Conservation (phyloP, 2,888 invertebrate species). For the Lissocephala sabroskyi region DNA sequence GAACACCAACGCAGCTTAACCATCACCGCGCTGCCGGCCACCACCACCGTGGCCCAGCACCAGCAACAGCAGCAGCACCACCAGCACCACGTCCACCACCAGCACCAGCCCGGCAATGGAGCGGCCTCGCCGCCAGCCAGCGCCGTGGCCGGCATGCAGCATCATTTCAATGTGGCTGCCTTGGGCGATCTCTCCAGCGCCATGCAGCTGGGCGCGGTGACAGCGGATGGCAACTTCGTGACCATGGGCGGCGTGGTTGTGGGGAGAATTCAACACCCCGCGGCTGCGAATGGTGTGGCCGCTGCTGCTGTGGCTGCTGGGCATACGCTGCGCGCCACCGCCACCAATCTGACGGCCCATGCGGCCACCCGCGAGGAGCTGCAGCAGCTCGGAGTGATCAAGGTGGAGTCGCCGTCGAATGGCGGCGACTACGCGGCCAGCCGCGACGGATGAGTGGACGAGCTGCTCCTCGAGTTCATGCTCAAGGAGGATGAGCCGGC, state of each 20-base stretch:
- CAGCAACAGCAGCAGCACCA: constrained; percentile 35
- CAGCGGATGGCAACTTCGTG: constrained; percentile 66
- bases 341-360: constrained; percentile 23
- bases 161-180: constrained; percentile 61
- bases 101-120: constrained; percentile 30
- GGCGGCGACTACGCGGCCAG: constrained; percentile 29
- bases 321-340: constrained; percentile 32
- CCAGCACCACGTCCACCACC: constrained; percentile 30
- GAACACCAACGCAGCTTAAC: constrained; percentile 45
- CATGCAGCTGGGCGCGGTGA: constrained; percentile 63
- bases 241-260: constrained; percentile 69
- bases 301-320: constrained; percentile 2
- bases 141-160: constrained; percentile 39
- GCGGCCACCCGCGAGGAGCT: constrained; percentile 45
- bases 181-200: constrained; percentile 61
- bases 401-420: constrained; percentile 59
- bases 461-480: constrained; percentile 61
- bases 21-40: constrained; percentile 46
- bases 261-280: constrained; percentile 56
- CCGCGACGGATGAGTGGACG: constrained; percentile 67
- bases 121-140: constrained; percentile 22
- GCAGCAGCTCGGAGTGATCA: constrained; percentile 64
- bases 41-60: constrained; percentile 44
- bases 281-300: constrained; percentile 25
- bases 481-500: constrained; percentile 55